A percentile compares a stretch with the other conserved stretches of the same genome.
Conservation (phyloP, 2,113 vertebrate species). For the Chlamydotis undulata region DNA sequence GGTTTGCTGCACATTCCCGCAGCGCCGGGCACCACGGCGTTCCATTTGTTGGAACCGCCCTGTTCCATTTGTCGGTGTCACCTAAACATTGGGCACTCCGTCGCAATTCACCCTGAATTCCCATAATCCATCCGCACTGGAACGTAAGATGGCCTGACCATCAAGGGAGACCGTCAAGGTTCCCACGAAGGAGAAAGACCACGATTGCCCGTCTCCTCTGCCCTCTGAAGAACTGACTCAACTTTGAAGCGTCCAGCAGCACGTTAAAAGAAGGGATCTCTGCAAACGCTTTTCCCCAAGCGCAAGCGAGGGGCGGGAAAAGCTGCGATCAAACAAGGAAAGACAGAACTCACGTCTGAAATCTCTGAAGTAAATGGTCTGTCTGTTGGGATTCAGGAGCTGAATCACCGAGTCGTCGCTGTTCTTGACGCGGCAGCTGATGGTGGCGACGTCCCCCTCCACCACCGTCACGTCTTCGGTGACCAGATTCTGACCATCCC, state of each 20-base stretch:
- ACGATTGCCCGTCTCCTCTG: conserved; percentile 77
- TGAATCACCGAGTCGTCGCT: conserved; percentile 97
- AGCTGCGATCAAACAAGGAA: neutral
- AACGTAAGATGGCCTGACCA: conserved; percentile 76
- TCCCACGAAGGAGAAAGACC: conserved; percentile 84
- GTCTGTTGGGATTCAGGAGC: conserved; percentile 96
- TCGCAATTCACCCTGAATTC: conserved; percentile 83
- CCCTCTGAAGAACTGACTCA: conserved; percentile 46
- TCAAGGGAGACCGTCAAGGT: conserved; percentile 81
- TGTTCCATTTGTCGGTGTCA: conserved; percentile 77
- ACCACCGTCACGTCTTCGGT: conserved; percentile 87
- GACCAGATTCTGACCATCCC: conserved; percentile 91
- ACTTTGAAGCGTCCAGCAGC: neutral
- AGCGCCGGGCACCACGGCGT: neutral
- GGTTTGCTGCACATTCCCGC: neutral
- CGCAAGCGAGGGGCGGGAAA: neutral
- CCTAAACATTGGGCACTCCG: conserved; percentile 71
- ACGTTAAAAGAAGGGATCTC: neutral
- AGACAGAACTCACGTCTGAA: conserved; percentile 89
- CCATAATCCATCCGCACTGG: conserved; percentile 88
- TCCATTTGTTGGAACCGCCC: neutral
- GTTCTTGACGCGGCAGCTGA: conserved; percentile 89
- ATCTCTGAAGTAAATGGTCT: conserved; percentile 92
- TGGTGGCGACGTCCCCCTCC: conserved; percentile 84
- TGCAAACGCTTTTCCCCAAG: neutral